Percentiles rank a stretch among this genome's conserved stretches.
Conservation (phyloP, 2,797 vertebrate species). For the Ciconia nigra region DNA sequence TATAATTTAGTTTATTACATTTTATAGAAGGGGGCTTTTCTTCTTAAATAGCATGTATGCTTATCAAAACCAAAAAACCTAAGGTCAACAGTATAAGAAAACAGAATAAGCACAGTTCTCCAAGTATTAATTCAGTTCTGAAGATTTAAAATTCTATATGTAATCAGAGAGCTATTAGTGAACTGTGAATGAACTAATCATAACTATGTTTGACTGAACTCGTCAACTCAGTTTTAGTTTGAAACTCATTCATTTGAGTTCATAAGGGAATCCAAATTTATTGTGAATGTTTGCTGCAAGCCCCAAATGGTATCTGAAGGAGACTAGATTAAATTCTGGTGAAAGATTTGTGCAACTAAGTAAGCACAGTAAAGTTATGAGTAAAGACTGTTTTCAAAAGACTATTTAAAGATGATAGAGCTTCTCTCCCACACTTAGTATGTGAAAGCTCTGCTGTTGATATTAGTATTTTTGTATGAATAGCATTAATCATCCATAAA, state of each 20-base stretch:
- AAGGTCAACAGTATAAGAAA: neutral
- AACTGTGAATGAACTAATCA: neutral
- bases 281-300: neutral
- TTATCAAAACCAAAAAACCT: neutral
- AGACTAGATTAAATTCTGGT: neutral
- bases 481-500: neutral
- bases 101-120: neutral
- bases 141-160: neutral
- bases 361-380: neutral
- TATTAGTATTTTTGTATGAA: neutral
- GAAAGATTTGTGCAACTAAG: neutral
- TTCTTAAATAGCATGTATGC: neutral
- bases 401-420: neutral
- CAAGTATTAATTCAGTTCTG: neutral
- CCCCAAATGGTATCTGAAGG: neutral
- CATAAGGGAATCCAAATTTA: neutral
- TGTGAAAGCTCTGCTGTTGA: neutral
- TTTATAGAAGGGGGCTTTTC: neutral
- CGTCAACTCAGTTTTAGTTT: neutral
- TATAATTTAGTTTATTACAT: neutral
- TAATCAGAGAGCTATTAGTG: neutral
- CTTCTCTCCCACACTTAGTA: neutral
- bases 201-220: neutral
- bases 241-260: neutral
- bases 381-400: neutral